A percentile compares a stretch with the other conserved stretches of the same genome.
Conservation (phyloP, 2,888 invertebrate species). For the Amphimallon solstitiale region DNA sequence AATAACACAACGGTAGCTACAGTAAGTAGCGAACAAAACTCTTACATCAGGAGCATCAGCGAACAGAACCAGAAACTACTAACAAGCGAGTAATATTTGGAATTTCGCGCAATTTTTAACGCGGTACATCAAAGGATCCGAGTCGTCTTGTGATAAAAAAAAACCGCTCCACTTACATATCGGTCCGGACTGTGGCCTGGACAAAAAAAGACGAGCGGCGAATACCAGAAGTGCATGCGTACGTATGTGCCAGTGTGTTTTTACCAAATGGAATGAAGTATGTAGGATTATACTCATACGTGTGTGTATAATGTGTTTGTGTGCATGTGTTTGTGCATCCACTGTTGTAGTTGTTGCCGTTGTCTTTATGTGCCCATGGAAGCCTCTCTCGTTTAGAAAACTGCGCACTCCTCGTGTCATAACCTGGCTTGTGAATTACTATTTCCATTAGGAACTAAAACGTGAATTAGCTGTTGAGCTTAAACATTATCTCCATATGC, state of each 20-base stretch:
- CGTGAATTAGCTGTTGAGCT: no score
- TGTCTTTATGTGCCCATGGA: no score
- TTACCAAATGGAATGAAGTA: conserved; percentile 58
- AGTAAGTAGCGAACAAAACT: not conserved
- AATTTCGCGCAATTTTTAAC: conserved; percentile 65
- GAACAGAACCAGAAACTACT: conserved; percentile 54
- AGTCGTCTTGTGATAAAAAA: conserved; percentile 45
- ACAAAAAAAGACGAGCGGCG: conserved; percentile 55
- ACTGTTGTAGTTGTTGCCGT: not conserved
- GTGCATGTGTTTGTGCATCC: not conserved
- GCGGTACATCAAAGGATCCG: conserved; percentile 60
- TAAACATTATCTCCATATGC: no score
- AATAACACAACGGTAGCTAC: not conserved
- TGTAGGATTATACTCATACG: conserved; percentile 51
- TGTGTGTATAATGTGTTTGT: conserved; percentile 7
- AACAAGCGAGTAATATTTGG: conserved; percentile 65
- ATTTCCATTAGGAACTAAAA: no score
- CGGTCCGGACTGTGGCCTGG: conserved; percentile 55
- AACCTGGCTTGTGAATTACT: no score
- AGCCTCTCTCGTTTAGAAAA: no score
- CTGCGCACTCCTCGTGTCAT: no score
- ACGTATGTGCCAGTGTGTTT: conserved; percentile 56
- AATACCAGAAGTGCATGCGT: conserved; percentile 60
- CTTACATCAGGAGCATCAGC: conserved; percentile 3
- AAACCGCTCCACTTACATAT: conserved; percentile 63